A percentile compares a stretch with the other conserved stretches of the same genome.
phyloP scores from a whole-genome alignment of 2,888 invertebrate species.

The Tenthredo scrophulariae region DNA sequence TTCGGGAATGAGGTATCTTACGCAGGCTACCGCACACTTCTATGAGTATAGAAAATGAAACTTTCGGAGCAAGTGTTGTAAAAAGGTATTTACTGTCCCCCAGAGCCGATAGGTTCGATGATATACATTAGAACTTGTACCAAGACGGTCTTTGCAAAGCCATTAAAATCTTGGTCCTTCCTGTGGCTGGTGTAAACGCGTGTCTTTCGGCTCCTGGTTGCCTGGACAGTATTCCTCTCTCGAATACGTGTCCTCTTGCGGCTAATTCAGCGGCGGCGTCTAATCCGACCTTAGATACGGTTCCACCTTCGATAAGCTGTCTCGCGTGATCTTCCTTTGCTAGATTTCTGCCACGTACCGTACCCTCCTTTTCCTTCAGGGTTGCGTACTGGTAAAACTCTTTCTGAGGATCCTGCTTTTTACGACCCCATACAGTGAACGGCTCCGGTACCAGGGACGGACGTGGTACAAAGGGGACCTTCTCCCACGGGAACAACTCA shows the following conservation, averaged over 20 bases:
- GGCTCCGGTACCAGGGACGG: slow-evolving; percentile 92
- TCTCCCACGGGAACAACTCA: slow-evolving; percentile 90
- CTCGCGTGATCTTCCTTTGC: slow-evolving; percentile 74
- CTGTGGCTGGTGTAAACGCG: slow-evolving; percentile 70
- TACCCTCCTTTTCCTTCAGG: slow-evolving; percentile 72
- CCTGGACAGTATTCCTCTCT: slow-evolving; percentile 73
- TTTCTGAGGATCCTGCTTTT: slow-evolving; percentile 77
- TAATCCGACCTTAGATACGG: slow-evolving; percentile 73
- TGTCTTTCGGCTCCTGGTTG: slow-evolving; percentile 69
- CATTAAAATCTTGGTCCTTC: slow-evolving; percentile 74
- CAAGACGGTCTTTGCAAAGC: slow-evolving; percentile 75
- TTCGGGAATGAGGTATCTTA: too few species aligned
- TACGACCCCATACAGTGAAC: slow-evolving; percentile 90
- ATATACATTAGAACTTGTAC: slow-evolving; percentile 71
- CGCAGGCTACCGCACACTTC: too few species aligned
- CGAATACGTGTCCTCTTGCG: slow-evolving; percentile 74
- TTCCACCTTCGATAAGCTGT: slow-evolving; percentile 73
- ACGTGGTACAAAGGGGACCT: slow-evolving; percentile 92
- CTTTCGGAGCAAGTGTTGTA: too few species aligned
- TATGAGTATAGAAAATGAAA: too few species aligned
- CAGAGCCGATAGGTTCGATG: too few species aligned
- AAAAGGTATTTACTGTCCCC: too few species aligned
- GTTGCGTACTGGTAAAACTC: slow-evolving; percentile 76
- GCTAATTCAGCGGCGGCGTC: slow-evolving; percentile 75
- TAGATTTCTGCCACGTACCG: slow-evolving; percentile 71